phyloP scores from a whole-genome alignment of 2,113 vertebrate species.

The Trichechus manatus region DNA sequence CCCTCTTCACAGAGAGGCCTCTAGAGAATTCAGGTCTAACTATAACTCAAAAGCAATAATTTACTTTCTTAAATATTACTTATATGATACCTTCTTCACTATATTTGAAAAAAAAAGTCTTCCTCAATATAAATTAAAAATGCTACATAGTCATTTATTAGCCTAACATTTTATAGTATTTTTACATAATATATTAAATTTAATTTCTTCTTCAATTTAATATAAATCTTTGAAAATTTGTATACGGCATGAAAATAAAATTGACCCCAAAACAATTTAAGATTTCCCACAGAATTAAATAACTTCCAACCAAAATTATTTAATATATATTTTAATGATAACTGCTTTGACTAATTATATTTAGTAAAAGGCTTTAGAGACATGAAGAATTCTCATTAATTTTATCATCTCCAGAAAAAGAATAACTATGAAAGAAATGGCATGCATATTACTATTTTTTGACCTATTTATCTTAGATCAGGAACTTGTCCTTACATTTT shows the following conservation, averaged over 20 bases:
- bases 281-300: not conserved
- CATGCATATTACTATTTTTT: not conserved
- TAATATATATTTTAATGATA: not conserved
- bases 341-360: not conserved
- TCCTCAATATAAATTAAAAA: not conserved
- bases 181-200: not conserved
- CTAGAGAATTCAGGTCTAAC: not conserved
- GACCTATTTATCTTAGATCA: not conserved
- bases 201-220: not conserved
- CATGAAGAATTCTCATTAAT: not conserved
- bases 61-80: not conserved
- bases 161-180: not conserved
- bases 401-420: not conserved
- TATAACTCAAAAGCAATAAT: not conserved
- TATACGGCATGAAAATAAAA: not conserved
- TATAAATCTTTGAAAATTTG: not conserved
- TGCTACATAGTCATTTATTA: not conserved
- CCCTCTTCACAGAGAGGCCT: not conserved
- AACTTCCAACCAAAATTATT: not conserved
- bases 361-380: not conserved
- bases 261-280: not conserved
- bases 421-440: not conserved
- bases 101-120: not conserved
- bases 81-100: not conserved
- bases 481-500: not conserved